Conservation (phyloP, 2,888 invertebrate genomes). For the Ophraella communa region DNA sequence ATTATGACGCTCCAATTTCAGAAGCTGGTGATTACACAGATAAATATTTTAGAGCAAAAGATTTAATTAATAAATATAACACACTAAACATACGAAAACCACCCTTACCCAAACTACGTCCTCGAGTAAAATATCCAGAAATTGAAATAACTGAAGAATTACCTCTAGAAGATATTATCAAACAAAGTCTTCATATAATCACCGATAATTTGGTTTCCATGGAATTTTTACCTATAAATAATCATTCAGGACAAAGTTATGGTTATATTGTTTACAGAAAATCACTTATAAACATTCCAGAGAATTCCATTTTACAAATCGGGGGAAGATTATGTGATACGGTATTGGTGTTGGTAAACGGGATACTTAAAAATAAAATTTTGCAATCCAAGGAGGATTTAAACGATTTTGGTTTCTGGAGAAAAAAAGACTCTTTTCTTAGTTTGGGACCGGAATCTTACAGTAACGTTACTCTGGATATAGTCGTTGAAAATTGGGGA, state of each 20-base stretch:
- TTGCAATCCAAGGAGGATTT: constrained; percentile 49
- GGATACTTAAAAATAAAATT: constrained; percentile 52
- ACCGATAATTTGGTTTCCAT: constrained; percentile 44
- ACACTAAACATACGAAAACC: constrained; percentile 52
- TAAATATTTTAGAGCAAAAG: constrained; percentile 77
- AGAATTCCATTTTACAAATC: constrained; percentile 52
- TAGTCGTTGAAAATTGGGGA: constrained; percentile 80
- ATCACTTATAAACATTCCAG: constrained; percentile 45
- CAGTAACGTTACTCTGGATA: constrained; percentile 52
- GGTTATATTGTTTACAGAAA: constrained; percentile 65
- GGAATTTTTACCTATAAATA: constrained; percentile 56
- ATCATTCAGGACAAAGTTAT: constrained; percentile 63
- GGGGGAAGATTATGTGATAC: constrained; percentile 61
- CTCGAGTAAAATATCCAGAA: constrained; percentile 52
- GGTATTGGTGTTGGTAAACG: constrained; percentile 61
- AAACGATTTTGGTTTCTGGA: constrained; percentile 60
- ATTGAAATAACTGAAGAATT: constrained; percentile 44
- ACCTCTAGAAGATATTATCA: constrained; percentile 37
- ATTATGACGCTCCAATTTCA: constrained; percentile 83
- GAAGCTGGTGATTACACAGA: constrained; percentile 90
- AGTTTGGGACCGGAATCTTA: constrained; percentile 42
- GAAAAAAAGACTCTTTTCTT: constrained; percentile 50
- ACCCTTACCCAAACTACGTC: constrained; percentile 48
- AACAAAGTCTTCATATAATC: constrained; percentile 27
- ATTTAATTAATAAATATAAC: constrained; percentile 59